Evolutionary conservation across 2,113 vertebrate species (phyloP).

Genomic region (Phylloscopus trochilus): DNA sequence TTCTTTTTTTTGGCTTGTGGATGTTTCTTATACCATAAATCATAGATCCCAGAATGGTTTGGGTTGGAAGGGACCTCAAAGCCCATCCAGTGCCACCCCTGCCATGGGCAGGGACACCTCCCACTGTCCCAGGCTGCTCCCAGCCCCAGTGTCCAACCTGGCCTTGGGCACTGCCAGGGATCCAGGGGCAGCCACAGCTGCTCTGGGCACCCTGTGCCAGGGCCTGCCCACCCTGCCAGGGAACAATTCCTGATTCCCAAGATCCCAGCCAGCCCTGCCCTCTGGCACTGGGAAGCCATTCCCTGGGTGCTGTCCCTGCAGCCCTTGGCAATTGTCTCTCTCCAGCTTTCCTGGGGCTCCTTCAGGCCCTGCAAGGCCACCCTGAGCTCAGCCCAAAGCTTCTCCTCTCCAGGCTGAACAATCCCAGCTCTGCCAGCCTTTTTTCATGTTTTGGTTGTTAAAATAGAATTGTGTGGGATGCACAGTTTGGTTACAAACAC

Average conservation of each 20-base stretch:
- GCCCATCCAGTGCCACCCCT: fast-evolving
- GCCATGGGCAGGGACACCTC: background rate
- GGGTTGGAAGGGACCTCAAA: background rate
- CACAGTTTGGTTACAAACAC: too few relatives aligned
- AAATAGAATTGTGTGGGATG: background rate
- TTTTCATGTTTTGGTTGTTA: background rate
- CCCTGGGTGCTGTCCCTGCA: background rate
- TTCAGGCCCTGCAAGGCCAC: too few relatives aligned
- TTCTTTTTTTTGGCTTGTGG: background rate
- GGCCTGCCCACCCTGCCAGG: fast-evolving
- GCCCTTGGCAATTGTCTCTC: background rate
- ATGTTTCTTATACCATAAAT: background rate
- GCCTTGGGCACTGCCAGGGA: background rate
- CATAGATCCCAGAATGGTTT: fast-evolving
- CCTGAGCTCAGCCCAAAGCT: too few relatives aligned
- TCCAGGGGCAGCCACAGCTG: background rate
- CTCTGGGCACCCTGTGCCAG: background rate
- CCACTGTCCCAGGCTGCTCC: background rate
- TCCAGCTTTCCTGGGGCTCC: too few relatives aligned
- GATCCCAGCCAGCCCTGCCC: fast-evolving
- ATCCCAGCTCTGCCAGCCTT: background rate
- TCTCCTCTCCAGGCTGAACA: background rate
- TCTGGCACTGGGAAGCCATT: background rate
- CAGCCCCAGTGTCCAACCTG: background rate
- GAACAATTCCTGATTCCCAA: background rate